phyloP scores from a whole-genome alignment of 2,797 vertebrate species.

The Enteromius paludinosus region DNA sequence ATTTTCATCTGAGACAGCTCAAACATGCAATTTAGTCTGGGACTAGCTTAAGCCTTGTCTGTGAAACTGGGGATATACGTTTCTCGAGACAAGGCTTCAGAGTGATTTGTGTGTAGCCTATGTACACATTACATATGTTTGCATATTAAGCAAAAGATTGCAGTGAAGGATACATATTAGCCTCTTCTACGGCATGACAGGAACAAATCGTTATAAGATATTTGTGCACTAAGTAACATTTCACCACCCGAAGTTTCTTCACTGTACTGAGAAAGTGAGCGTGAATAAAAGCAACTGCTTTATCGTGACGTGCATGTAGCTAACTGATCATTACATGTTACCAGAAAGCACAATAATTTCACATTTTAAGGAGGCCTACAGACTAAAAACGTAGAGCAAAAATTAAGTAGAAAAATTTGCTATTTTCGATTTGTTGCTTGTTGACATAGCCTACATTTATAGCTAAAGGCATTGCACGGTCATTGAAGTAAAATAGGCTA shows the following conservation, averaged over 20 bases:
- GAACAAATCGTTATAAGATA: not conserved
- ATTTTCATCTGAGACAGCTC: too few species aligned
- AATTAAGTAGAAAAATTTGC: not conserved
- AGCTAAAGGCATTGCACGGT: not conserved
- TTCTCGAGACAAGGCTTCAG: not conserved
- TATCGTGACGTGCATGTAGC: too few species aligned
- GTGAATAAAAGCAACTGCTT: not conserved
- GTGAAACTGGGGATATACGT: too few species aligned
- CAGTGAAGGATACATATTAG: too few species aligned
- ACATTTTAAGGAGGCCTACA: not conserved
- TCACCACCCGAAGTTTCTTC: not conserved
- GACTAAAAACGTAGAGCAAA: not conserved
- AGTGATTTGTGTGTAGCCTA: not conserved
- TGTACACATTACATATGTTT: not conserved
- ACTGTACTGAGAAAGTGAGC: not conserved
- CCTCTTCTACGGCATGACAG: not conserved
- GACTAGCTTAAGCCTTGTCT: too few species aligned
- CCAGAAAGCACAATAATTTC: not conserved
- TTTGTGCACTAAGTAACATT: not conserved
- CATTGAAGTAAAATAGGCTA: not conserved
- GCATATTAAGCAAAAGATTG: not conserved
- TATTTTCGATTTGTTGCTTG: not conserved
- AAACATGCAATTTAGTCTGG: too few species aligned
- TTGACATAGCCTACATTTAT: not conserved
- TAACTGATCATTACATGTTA: not conserved